These are phyloP conservation scores for Zaprionus kolodkinae DNA, from an alignment of 1,140 invertebrate genomes.

Conservation along the genomic window DNA sequence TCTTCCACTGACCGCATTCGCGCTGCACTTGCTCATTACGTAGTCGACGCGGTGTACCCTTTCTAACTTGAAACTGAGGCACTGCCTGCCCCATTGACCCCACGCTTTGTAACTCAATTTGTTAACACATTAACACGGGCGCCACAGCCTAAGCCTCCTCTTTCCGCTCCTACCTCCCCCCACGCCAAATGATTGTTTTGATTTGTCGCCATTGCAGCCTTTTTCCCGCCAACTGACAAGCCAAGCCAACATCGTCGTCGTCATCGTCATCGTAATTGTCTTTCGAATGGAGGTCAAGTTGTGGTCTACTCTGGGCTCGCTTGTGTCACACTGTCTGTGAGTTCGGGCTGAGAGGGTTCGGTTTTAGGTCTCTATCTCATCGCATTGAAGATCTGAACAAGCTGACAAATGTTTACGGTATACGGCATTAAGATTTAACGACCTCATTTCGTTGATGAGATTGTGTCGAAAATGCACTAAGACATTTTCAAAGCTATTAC, in stretches of 20 bases:
- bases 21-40: conserved; percentile 42
- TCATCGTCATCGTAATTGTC: conserved; percentile 53
- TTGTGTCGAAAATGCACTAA: conserved; percentile 4
- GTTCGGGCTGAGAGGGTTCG: neutral
- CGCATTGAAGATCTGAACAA: neutral
- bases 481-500: conserved; percentile 1
- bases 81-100: conserved; percentile 39
- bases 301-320: conserved; percentile 52
- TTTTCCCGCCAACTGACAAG: conserved; percentile 36
- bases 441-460: conserved; percentile 16
- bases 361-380: neutral
- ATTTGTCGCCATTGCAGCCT: conserved; percentile 38
- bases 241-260: conserved; percentile 4
- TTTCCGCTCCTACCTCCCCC: neutral
- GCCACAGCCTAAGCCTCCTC: conserved; percentile 8
- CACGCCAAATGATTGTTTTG: conserved; percentile 48
- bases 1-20: conserved; percentile 54
- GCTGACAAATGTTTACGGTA: conserved; percentile 17
- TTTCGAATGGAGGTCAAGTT: conserved; percentile 72
- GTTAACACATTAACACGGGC: conserved; percentile 60
- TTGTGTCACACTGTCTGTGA: conserved; percentile 57
- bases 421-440: conserved; percentile 4
- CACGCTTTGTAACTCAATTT: conserved; percentile 73
- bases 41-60: conserved; percentile 3
- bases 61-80: conserved; percentile 51